These are phyloP conservation scores for Melanotaenia parkinsoni DNA, from an alignment of 2,797 vertebrate genomes.

Conservation along the genomic window DNA sequence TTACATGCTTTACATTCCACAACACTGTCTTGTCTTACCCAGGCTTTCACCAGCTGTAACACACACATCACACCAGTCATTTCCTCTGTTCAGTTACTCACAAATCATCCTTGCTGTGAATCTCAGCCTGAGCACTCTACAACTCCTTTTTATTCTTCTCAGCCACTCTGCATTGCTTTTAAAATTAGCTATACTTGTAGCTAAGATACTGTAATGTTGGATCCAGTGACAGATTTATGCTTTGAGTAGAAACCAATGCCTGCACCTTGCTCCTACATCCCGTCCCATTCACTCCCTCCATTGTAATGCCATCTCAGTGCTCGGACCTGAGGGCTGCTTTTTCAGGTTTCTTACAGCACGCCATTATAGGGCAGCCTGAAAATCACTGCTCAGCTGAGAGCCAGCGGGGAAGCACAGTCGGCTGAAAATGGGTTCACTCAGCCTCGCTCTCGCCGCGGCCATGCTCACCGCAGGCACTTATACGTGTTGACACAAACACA, in stretches of 20 bases:
- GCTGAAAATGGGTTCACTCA: conserved; percentile 62
- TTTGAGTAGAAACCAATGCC: conserved; percentile 49
- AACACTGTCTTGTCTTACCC: conserved; percentile 29
- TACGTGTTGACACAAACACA: conserved; percentile 58
- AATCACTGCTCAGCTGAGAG: conserved; percentile 66
- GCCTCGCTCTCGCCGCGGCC: conserved; percentile 46
- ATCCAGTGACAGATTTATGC: conserved; percentile 54
- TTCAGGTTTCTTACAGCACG: conserved; percentile 62
- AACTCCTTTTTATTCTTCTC: conserved; percentile 34
- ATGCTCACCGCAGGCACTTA: conserved; percentile 49
- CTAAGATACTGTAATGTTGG: conserved; percentile 52
- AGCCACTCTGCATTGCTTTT: conserved; percentile 45
- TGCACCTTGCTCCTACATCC: conserved; percentile 7
- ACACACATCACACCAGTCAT: conserved; percentile 44
- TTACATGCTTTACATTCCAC: conserved; percentile 58
- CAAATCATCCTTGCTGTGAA: conserved; percentile 51
- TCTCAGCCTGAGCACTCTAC: conserved; percentile 40
- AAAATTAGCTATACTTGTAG: conserved; percentile 55
- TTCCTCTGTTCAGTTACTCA: conserved; percentile 54
- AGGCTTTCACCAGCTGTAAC: conserved; percentile 26
- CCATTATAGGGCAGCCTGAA: conserved; percentile 56
- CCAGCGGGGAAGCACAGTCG: conserved; percentile 51
- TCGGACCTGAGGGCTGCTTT: conserved; percentile 52
- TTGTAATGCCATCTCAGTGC: conserved; percentile 49
- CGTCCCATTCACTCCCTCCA: conserved; percentile 11